These are phyloP conservation scores for Pipra filicauda DNA, from an alignment of 2,113 vertebrate species.

Conservation along the genomic window DNA sequence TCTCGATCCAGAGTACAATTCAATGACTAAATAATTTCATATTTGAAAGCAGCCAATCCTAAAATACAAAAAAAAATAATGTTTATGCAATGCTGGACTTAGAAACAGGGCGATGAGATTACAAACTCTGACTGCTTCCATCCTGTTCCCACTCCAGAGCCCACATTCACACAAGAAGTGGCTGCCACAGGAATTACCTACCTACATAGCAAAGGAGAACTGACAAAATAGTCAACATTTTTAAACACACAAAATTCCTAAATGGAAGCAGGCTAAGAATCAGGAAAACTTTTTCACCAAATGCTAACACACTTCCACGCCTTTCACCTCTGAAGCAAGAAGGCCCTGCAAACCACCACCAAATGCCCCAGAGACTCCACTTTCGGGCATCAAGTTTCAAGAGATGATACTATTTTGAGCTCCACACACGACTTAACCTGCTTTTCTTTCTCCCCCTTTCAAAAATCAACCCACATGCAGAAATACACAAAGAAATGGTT, in stretches of 20 bases:
- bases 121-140: background rate
- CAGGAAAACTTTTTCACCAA: background rate
- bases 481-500: background rate
- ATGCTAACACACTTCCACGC: background rate
- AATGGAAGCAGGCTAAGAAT: background rate
- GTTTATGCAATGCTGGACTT: background rate
- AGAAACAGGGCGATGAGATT: background rate
- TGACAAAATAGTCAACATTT: background rate
- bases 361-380: background rate
- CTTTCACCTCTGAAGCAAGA: background rate
- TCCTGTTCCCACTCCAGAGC: background rate
- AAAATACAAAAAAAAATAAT: background rate
- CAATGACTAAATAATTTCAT: background rate
- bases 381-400: background rate
- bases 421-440: background rate
- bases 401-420: background rate
- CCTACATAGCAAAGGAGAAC: background rate
- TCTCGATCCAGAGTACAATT: background rate
- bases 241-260: background rate
- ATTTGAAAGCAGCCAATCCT: background rate
- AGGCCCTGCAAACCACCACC: background rate
- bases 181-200: background rate
- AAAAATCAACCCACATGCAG: background rate
- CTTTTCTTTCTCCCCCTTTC: background rate
- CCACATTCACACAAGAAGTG: background rate